Conservation (phyloP, 2,888 invertebrate genomes). For the Linnaemya tessellans region DNA sequence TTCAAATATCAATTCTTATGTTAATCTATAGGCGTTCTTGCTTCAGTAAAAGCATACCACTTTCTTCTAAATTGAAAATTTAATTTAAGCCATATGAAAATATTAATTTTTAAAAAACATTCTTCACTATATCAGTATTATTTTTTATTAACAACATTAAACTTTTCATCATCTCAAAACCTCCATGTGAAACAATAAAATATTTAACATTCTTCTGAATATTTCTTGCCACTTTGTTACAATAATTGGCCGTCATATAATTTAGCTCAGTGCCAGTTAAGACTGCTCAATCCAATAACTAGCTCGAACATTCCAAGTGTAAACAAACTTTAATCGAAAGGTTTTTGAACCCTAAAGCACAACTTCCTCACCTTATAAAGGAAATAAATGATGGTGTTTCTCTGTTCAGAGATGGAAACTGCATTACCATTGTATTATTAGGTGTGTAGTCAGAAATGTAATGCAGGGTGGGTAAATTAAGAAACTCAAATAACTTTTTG, state of each 20-base stretch:
- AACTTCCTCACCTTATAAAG: slow-evolving; percentile 67
- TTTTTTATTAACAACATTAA: not conserved
- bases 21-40: too few relatives aligned
- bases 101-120: too few relatives aligned
- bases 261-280: not conserved
- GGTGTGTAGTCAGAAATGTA: too few relatives aligned
- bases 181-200: not conserved
- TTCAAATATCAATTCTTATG: too few relatives aligned
- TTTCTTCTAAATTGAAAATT: too few relatives aligned
- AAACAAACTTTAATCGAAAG: slow-evolving; percentile 67
- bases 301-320: slow-evolving; percentile 57
- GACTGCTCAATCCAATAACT: slow-evolving; percentile 11
- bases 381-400: slow-evolving; percentile 53
- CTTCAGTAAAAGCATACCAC: too few relatives aligned
- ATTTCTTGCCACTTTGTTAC: slow-evolving; percentile 37
- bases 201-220: slow-evolving; percentile 7
- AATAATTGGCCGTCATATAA: slow-evolving; percentile 12
- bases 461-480: too few relatives aligned
- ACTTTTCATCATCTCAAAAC: not conserved
- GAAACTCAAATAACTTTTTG: too few relatives aligned
- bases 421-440: not conserved
- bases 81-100: too few relatives aligned
- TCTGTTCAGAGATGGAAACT: slow-evolving; percentile 6
- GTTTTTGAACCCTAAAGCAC: slow-evolving; percentile 67
- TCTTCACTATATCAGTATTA: not conserved